These are phyloP conservation scores for Brevipalpus yothersi DNA, from an alignment of 1,140 invertebrate genomes.

Conservation along the genomic window DNA sequence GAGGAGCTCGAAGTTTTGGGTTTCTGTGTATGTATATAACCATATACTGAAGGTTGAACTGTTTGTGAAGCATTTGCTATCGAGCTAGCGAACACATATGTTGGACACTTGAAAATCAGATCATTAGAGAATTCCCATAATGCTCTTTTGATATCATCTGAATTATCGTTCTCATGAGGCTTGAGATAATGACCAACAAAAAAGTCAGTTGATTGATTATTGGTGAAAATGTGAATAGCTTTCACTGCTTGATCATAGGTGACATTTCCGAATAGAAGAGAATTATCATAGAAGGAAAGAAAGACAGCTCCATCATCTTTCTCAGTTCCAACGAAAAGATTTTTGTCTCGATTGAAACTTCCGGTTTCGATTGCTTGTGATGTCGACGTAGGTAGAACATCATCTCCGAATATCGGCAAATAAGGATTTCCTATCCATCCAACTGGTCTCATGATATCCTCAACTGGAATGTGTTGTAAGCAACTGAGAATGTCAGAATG, in stretches of 20 bases:
- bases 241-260: no score
- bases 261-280: no score
- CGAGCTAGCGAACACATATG: neutral
- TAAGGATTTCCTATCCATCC: neutral
- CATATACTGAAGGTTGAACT: neutral
- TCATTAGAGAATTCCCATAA: slow-evolving; percentile 16
- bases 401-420: neutral
- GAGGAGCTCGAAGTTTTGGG: neutral
- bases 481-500: neutral
- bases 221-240: no score
- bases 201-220: no score
- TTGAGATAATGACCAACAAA: no score
- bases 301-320: neutral
- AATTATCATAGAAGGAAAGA: no score
- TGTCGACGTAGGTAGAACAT: neutral
- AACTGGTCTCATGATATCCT: neutral
- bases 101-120: neutral
- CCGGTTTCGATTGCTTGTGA: neutral
- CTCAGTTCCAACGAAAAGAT: neutral
- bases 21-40: neutral
- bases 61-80: neutral
- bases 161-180: no score
- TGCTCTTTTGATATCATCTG: slow-evolving; percentile 14
- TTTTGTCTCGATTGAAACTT: neutral
- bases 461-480: neutral